phyloP scores from a whole-genome alignment of 2,888 invertebrate species.

The Lycia hirtaria region DNA sequence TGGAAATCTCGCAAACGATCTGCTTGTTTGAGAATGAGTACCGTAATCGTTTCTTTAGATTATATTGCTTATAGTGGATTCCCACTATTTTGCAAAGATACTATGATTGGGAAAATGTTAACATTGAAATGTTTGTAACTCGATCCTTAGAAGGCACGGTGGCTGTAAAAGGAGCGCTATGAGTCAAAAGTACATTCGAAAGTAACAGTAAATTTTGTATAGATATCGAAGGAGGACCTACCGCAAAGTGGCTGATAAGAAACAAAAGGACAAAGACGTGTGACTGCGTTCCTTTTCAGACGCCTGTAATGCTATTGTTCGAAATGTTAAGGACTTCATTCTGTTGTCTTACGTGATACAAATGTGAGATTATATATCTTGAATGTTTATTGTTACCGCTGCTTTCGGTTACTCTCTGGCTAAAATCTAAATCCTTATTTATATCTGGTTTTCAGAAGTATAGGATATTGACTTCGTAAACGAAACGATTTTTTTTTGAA shows the following conservation, averaged over 20 bases:
- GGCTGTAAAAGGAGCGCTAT: conserved; percentile 38
- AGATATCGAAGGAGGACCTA: conserved; percentile 26
- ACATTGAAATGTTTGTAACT: conserved; percentile 46
- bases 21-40: conserved; percentile 24
- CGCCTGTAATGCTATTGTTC: conserved; percentile 19
- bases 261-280: conserved; percentile 21
- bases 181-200: conserved; percentile 30
- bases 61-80: conserved; percentile 52
- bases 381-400: conserved; percentile 2
- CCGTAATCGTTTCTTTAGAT: conserved; percentile 41
- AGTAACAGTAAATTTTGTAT: conserved; percentile 37
- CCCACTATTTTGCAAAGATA: conserved; percentile 47
- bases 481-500: no score
- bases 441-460: no score
- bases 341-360: conserved; percentile 13
- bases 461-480: no score
- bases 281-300: conserved; percentile 21
- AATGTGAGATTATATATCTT: conserved; percentile 10
- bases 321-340: conserved; percentile 10
- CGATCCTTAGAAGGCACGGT: conserved; percentile 42
- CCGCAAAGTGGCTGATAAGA: conserved; percentile 31
- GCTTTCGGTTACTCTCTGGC: conserved; percentile 1
- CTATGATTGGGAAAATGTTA: conserved; percentile 48
- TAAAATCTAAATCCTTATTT: no score
- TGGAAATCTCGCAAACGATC: conserved; percentile 57